phyloP scores from a whole-genome alignment of 2,113 vertebrate species.

The Dipodomys ordii region DNA sequence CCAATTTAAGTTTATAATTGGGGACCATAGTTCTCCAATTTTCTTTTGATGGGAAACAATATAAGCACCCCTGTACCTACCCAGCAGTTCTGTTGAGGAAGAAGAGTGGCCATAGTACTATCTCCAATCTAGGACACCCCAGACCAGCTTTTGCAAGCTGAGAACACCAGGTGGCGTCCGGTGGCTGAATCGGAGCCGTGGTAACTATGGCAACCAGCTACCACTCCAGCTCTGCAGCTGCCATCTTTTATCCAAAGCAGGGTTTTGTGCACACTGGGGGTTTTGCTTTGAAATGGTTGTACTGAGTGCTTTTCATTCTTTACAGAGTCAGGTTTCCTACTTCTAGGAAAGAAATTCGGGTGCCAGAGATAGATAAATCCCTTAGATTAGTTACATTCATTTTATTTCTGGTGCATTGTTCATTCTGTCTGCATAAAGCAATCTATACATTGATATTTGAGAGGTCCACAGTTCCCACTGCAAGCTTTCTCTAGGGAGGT shows the following conservation, averaged over 20 bases:
- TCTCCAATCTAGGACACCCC: constrained; percentile 10
- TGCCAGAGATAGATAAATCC: constrained; percentile 47
- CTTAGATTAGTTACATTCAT: background rate
- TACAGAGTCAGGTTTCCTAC: background rate
- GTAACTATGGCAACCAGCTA: constrained; percentile 81
- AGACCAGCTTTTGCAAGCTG: constrained; percentile 68
- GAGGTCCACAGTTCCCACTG: constrained; percentile 50
- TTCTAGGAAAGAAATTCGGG: constrained; percentile 39
- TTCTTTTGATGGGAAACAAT: background rate
- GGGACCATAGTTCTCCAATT: background rate
- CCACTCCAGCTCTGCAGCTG: constrained; percentile 78
- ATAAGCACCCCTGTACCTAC: background rate
- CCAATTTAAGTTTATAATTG: background rate
- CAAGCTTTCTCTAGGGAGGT: constrained; percentile 66
- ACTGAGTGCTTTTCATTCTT: constrained; percentile 59
- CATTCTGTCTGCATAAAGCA: constrained; percentile 35
- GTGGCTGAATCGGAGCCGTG: constrained; percentile 70
- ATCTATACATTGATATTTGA: constrained; percentile 18
- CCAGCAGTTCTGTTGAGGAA: background rate
- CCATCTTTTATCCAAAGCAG: constrained; percentile 81
- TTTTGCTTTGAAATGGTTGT: constrained; percentile 75
- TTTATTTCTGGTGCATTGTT: constrained; percentile 45
- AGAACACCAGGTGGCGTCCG: constrained; percentile 81
- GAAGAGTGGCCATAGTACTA: background rate
- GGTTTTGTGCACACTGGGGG: constrained; percentile 75